Base-by-base conservation (phyloP, 2,888 invertebrate genomes). In the Ametastegia equiseti region DNA sequence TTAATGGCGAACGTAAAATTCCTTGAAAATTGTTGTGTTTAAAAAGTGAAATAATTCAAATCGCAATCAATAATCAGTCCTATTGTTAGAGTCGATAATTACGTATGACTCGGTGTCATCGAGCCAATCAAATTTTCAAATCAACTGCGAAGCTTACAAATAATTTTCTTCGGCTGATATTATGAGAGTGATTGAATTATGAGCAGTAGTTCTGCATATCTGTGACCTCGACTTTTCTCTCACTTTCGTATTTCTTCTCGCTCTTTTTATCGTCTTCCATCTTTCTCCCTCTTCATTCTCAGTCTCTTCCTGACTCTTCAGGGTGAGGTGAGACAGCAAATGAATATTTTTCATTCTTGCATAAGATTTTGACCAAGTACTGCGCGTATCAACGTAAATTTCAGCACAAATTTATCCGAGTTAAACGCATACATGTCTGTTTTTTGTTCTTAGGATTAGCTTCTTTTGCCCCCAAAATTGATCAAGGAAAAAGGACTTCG, bases 151-250 rank as follows among this genome's bases (percentile, higher is more conserved):
- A n/a, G n/a, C n/a, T n/a, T n/a, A n/a, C n/a, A 47, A 47, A 45
- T n/a, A 54, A 75, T 75, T 33, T 19, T 27, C 42, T 27, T 30
- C 54, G 39, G 39, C 42, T 60, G 27, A 27, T 27, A 60, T 15
- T 54, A n/a, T 57, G 36, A 71, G 33, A 13, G 75, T 27, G 19
- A 27, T 33, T 78, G 7, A 63, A 42, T 78, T 78, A 78, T 42
- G 54, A 78, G 19, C 75, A n/a, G 75, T 78, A 78, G 54, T 78
- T 63, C 78, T 78, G 78, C 78, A 60, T n/a, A n/a, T 42, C 42
- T 42, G 60, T 63, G 78, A 78, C 78, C 78, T 78, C 60, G 78
- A 50, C 78, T 78, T 42, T 78, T 78, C 60, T 78, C 78, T 78
- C 60, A 19, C 50, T 33, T 23, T 19, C 75, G 5, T 39, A 13